These are phyloP conservation scores for Heliconius melpomene DNA, from an alignment of 1,140 invertebrate species.

Conservation along the genomic window DNA sequence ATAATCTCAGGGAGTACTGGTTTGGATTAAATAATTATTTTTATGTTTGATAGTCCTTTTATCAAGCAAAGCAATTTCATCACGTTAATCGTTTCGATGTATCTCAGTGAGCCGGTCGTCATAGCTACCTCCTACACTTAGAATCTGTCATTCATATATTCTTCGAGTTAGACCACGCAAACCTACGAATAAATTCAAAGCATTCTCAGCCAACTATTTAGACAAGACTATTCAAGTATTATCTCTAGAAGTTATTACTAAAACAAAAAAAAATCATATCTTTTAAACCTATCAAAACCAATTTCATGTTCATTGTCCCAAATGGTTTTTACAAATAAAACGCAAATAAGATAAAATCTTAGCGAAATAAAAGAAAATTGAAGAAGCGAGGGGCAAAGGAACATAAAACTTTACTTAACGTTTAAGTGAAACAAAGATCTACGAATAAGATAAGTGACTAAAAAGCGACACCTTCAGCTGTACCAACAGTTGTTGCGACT, in stretches of 20 bases:
- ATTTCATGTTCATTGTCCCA: neutral
- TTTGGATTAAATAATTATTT: no score
- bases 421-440: constrained; percentile 31
- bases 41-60: no score
- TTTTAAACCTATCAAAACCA: constrained; percentile 1
- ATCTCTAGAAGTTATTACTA: neutral
- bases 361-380: constrained; percentile 17
- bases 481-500: neutral
- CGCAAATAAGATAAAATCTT: constrained; percentile 14
- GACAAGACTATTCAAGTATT: neutral
- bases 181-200: no score
- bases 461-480: neutral
- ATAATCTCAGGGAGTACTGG: no score
- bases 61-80: no score
- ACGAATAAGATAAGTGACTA: constrained; percentile 29
- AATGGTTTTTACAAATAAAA: constrained; percentile 16
- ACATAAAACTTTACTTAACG: constrained; percentile 32
- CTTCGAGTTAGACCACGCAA: neutral
- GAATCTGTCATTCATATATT: neutral
- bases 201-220: no score
- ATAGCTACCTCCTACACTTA: no score
- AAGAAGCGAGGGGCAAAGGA: constrained; percentile 11
- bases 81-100: no score
- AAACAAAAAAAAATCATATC: neutral
- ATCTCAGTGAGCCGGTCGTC: no score